These are phyloP conservation scores for Melanotus villosus DNA, from an alignment of 2,888 invertebrate genomes.

Conservation along the genomic window DNA sequence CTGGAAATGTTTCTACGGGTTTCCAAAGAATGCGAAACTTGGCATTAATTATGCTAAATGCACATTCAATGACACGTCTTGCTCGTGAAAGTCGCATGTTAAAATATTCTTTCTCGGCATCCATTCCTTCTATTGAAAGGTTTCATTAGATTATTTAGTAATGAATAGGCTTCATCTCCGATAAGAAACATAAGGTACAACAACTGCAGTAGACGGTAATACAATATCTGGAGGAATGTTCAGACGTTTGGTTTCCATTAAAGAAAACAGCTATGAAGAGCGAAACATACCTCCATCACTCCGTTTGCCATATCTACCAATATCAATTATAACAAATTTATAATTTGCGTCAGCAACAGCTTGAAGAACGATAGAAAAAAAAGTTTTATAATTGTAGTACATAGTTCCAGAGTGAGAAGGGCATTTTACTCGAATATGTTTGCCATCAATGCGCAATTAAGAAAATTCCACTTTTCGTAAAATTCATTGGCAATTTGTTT, in stretches of 20 bases:
- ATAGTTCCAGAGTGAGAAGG: not conserved
- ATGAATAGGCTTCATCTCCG: constrained; percentile 1
- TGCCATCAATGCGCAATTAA: constrained; percentile 5
- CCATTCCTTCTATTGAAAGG: constrained; percentile 24
- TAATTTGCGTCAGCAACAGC: not conserved
- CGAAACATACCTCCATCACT: not conserved
- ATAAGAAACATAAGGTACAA: not conserved
- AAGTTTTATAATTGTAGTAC: constrained; percentile 8
- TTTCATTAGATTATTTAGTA: constrained; percentile 2
- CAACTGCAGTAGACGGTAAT: not conserved
- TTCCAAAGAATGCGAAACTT: constrained; percentile 5
- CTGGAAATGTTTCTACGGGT: not conserved
- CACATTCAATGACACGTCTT: constrained; percentile 8
- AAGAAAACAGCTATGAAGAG: not conserved
- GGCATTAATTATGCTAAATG: constrained; percentile 4
- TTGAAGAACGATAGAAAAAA: constrained; percentile 1
- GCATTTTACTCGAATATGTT: not conserved
- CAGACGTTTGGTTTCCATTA: not conserved
- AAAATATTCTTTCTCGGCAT: constrained; percentile 14
- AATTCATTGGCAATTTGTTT: not conserved
- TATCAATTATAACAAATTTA: constrained; percentile 4
- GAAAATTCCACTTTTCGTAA: too few species aligned
- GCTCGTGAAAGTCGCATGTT: constrained; percentile 38
- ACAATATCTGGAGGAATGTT: not conserved
- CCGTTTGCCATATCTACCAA: not conserved